phyloP scores from a whole-genome alignment of 2,797 vertebrate genomes.

The Myotis vivesi region DNA sequence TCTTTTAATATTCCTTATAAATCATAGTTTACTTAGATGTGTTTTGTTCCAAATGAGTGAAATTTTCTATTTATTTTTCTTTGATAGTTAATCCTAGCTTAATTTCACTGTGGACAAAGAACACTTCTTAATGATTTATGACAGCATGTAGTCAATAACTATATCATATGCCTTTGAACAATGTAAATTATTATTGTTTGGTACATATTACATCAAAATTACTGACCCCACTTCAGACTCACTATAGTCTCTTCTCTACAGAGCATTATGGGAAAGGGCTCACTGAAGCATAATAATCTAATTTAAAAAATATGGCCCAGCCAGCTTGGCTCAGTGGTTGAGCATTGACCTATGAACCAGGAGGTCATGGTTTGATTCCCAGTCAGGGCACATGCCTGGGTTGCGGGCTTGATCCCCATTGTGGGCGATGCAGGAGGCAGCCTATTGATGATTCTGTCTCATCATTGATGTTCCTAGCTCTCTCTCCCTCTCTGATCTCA shows the following conservation, averaged over 20 bases:
- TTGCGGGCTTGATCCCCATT: no score
- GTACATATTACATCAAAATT: not conserved
- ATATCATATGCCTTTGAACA: not conserved
- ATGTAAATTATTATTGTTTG: not conserved
- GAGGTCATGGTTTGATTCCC: no score
- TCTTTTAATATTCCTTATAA: not conserved
- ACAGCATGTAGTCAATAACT: not conserved
- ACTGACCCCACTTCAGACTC: not conserved
- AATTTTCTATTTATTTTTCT: not conserved
- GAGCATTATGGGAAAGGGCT: not conserved
- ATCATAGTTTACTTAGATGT: not conserved
- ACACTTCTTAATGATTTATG: not conserved
- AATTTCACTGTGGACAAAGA: not conserved
- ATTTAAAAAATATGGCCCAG: not conserved
- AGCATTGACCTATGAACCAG: no score
- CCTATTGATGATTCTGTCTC: no score
- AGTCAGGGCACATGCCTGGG: no score
- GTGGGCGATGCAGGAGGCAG: no score
- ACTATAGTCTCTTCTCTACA: not conserved
- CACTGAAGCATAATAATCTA: not conserved
- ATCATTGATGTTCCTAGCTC: no score
- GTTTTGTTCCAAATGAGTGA: not conserved
- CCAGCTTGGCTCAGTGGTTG: no score
- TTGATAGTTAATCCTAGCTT: not conserved
- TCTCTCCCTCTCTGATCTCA: no score